Evolutionary conservation across 1,140 invertebrate genomes (phyloP).

Genomic region (Nephila pilipes): DNA sequence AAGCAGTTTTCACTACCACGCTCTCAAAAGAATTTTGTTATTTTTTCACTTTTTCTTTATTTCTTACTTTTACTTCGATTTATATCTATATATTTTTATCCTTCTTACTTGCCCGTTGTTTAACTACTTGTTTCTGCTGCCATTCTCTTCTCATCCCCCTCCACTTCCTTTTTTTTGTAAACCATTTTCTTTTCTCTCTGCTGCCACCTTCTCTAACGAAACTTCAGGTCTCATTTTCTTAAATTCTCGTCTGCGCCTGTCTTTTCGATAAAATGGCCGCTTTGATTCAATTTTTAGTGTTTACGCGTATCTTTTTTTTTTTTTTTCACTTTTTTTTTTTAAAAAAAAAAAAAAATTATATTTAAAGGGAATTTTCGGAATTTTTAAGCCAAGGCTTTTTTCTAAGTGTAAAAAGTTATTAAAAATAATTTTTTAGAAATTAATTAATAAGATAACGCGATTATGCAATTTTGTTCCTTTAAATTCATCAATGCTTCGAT

Average conservation of each 20-base stretch:
- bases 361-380: neutral
- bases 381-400: neutral
- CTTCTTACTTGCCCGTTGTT: slow-evolving; percentile 56
- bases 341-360: neutral
- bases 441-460: slow-evolving; percentile 48
- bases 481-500: slow-evolving; percentile 12
- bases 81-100: slow-evolving; percentile 33
- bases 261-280: slow-evolving; percentile 67
- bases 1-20: slow-evolving; percentile 73
- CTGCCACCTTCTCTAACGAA: slow-evolving; percentile 65
- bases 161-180: neutral
- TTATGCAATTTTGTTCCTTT: neutral
- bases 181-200: neutral
- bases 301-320: neutral
- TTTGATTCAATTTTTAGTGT: slow-evolving; percentile 72
- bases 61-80: slow-evolving; percentile 38
- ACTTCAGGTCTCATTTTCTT: slow-evolving; percentile 72
- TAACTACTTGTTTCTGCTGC: slow-evolving; percentile 67
- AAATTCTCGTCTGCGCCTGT: slow-evolving; percentile 72
- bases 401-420: neutral
- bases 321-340: neutral
- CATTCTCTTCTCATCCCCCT: neutral
- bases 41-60: slow-evolving; percentile 45
- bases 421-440: slow-evolving; percentile 20
- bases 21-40: slow-evolving; percentile 68